Percentiles rank a stretch among this genome's conserved stretches.
Evolutionary conservation across 2,113 vertebrate species (phyloP).

Genomic region (Thamnaconus septentrionalis): DNA sequence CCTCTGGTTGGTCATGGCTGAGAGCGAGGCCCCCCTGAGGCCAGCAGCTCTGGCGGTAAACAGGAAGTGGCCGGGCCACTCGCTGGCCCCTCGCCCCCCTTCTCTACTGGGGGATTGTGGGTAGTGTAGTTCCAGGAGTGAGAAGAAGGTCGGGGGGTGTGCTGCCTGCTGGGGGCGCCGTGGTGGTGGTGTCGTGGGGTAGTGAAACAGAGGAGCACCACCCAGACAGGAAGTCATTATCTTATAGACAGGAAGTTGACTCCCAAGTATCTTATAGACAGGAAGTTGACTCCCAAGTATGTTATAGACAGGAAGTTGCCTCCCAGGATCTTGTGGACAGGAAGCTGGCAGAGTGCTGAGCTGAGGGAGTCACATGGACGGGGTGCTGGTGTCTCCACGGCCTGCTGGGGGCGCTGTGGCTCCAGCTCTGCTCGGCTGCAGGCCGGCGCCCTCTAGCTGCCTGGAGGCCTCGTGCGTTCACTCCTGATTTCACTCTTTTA

Average conservation of each 20-base stretch:
- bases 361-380: no score
- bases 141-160: conserved; percentile 2
- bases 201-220: conserved; percentile 9
- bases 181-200: conserved; percentile 4
- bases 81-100: no score
- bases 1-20: not conserved
- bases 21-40: not conserved
- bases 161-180: conserved; percentile 6
- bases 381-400: no score
- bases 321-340: not conserved
- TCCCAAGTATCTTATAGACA: not conserved
- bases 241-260: conserved; percentile 34
- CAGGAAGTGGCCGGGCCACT: conserved; percentile 22
- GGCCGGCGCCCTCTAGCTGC: no score
- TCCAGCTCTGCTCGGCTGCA: no score
- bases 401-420: no score
- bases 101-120: conserved; percentile 32
- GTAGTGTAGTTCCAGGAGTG: conserved; percentile 1
- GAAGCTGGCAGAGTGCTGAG: no score
- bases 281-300: not conserved
- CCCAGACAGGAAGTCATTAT: conserved; percentile 32
- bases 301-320: conserved; percentile 33
- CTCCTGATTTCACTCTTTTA: no score
- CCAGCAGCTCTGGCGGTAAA: conserved; percentile 2
- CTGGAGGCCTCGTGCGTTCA: no score